A percentile compares a stretch with the other conserved stretches of the same genome.
These are phyloP conservation scores for Coleophora deauratella DNA, from an alignment of 2,888 invertebrate genomes.

Conservation along the genomic window DNA sequence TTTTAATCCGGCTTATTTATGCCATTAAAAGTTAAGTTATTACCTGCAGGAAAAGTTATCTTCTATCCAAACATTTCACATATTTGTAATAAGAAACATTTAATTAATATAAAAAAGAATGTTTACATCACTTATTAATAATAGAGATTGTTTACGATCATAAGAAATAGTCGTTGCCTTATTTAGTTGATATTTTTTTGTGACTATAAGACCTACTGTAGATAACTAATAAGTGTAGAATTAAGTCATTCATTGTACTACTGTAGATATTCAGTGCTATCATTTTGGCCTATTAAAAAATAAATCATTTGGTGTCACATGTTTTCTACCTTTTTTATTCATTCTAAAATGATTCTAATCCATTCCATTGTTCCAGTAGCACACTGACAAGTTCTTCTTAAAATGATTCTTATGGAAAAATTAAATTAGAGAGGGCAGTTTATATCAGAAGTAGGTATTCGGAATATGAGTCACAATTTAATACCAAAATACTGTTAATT, in stretches of 20 bases:
- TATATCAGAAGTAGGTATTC: too few relatives aligned
- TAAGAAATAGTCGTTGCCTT: constrained; percentile 73
- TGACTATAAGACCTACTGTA: constrained; percentile 68
- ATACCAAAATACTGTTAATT: constrained; percentile 20
- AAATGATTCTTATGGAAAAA: too few relatives aligned
- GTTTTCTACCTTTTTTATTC: constrained; percentile 14
- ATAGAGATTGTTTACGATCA: constrained; percentile 51
- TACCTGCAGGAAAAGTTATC: constrained; percentile 24
- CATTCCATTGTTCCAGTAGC: background rate
- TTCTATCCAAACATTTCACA: constrained; percentile 40
- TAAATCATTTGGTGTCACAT: constrained; percentile 72
- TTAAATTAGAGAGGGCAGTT: too few relatives aligned
- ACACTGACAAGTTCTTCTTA: too few relatives aligned
- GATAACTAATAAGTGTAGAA: constrained; percentile 49
- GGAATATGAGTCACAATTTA: too few relatives aligned
- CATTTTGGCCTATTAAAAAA: constrained; percentile 72
- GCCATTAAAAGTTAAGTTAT: too few relatives aligned
- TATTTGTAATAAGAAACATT: constrained; percentile 46
- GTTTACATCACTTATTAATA: constrained; percentile 39
- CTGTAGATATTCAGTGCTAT: constrained; percentile 69
- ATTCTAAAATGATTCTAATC: too few relatives aligned
- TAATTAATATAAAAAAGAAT: constrained; percentile 29
- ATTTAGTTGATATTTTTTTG: constrained; percentile 72
- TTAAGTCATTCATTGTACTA: constrained; percentile 64
- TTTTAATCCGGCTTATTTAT: too few relatives aligned